Conservation (phyloP, 2,888 invertebrate genomes). For the Cetonia aurata region DNA sequence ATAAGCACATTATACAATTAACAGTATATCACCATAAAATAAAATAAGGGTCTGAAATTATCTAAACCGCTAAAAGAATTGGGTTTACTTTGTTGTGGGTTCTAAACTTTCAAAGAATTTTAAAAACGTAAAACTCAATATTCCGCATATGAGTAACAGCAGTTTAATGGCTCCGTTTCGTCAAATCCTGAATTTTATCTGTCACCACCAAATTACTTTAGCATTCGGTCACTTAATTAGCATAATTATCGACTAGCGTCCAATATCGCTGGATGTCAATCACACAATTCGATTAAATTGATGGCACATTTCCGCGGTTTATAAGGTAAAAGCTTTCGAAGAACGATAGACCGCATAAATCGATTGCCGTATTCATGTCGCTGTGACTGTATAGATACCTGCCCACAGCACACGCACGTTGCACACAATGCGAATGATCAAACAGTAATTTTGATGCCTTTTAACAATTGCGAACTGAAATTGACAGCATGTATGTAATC, state of each 20-base stretch:
- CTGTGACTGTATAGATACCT: background rate
- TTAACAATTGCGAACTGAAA: background rate
- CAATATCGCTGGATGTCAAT: background rate
- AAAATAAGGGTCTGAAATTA: no score
- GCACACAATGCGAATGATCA: background rate
- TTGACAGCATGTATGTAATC: no score
- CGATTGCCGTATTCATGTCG: background rate
- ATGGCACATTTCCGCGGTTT: background rate
- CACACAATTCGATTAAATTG: slow-evolving; percentile 2
- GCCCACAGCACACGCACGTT: background rate
- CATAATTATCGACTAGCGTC: background rate
- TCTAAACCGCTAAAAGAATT: no score
- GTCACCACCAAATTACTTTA: no score
- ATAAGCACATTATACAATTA: no score
- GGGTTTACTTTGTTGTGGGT: no score
- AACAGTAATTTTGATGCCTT: background rate
- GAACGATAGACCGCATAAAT: background rate
- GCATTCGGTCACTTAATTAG: background rate
- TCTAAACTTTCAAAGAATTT: no score
- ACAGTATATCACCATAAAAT: no score
- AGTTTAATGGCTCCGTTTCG: no score
- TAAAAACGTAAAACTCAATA: no score
- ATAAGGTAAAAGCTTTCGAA: slow-evolving; percentile 7
- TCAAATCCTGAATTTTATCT: no score
- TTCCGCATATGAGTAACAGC: no score